Evolutionary conservation across 23 tunicate genomes (phyloP).

Genomic region (Ciona savignyi): DNA sequence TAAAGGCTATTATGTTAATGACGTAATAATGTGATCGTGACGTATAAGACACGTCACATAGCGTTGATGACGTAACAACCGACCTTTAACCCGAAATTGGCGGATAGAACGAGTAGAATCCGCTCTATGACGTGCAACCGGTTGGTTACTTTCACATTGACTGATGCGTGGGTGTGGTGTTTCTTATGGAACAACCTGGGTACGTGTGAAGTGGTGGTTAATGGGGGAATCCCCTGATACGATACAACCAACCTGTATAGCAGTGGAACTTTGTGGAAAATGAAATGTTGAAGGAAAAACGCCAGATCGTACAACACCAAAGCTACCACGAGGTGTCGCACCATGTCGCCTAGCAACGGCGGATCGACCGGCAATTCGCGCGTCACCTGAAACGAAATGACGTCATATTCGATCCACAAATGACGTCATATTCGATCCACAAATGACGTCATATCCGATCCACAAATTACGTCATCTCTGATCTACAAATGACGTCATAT

Average conservation of each 20-base stretch:
- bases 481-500: too few species aligned
- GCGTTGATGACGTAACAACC: too few species aligned
- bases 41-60: too few species aligned
- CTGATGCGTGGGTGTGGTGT: slow-evolving; percentile 46
- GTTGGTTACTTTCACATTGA: slow-evolving; percentile 44
- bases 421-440: too few species aligned
- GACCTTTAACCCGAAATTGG: slow-evolving; percentile 61
- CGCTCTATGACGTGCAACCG: slow-evolving; percentile 48
- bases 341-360: not conserved
- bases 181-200: slow-evolving; percentile 31
- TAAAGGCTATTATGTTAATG: too few species aligned
- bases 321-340: not conserved
- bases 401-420: too few species aligned
- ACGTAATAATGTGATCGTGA: too few species aligned
- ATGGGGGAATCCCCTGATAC: too few species aligned
- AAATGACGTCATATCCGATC: too few species aligned
- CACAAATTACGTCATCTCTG: too few species aligned
- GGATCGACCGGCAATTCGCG: not conserved
- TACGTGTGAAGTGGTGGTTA: not conserved
- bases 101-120: slow-evolving; percentile 32
- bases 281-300: not conserved
- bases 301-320: not conserved
- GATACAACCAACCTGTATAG: not conserved
- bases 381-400: not conserved
- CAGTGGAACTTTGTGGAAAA: not conserved